phyloP scores from a whole-genome alignment of 2,888 invertebrate species.

The Leptarthrus brevirostris region DNA sequence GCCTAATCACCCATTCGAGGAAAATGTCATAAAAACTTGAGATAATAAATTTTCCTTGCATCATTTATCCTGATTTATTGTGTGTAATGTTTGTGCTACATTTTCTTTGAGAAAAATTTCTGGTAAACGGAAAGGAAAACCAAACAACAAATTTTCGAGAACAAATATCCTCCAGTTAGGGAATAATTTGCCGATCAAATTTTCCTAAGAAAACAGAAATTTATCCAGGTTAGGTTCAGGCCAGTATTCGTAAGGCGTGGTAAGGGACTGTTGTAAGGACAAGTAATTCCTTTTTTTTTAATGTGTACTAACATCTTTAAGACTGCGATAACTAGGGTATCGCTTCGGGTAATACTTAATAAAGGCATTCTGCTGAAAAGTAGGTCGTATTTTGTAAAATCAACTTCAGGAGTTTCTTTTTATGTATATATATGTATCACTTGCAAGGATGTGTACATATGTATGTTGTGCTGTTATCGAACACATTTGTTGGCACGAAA shows the following conservation, averaged over 20 bases:
- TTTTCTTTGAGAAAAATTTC: background rate
- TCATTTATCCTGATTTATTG: background rate
- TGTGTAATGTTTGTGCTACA: background rate
- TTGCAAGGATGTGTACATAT: background rate
- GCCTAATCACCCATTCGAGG: background rate
- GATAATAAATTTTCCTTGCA: background rate
- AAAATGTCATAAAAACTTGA: background rate
- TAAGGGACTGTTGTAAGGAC: too few species aligned
- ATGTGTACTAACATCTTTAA: too few species aligned
- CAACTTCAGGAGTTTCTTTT: too few species aligned
- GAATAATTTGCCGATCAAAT: background rate
- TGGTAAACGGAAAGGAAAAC: background rate
- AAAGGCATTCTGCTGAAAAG: background rate
- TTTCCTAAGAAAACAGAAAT: background rate
- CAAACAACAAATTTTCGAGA: background rate
- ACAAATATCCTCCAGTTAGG: background rate
- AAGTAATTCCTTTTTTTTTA: too few species aligned
- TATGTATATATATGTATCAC: background rate
- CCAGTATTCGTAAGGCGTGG: too few species aligned
- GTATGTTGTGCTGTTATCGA: conserved; percentile 11
- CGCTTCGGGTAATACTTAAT: background rate
- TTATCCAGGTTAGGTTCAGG: background rate
- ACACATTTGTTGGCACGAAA: conserved; percentile 6
- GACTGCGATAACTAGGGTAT: background rate
- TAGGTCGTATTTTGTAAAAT: conserved; percentile 21